These are phyloP conservation scores for Tamias sibiricus DNA, from an alignment of 2,113 vertebrate genomes.

Conservation along the genomic window DNA sequence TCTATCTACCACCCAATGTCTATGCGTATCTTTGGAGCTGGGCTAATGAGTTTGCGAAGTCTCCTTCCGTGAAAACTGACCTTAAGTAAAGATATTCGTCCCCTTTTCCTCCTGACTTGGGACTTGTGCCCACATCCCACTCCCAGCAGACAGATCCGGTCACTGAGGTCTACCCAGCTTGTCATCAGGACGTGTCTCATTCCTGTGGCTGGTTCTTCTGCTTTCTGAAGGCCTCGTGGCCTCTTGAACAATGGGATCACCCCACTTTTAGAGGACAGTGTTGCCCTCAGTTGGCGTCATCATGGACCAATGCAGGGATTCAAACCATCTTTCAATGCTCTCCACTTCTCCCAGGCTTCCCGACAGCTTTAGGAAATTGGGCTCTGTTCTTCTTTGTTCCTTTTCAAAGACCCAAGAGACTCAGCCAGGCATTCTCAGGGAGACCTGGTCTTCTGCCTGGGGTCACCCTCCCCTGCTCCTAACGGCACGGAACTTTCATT, in stretches of 20 bases:
- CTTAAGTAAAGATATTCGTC: neutral
- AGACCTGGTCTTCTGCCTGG: neutral
- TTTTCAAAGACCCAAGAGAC: neutral
- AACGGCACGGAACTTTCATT: neutral
- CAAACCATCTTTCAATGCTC: neutral
- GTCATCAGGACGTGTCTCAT: fast-evolving
- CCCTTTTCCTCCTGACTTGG: neutral
- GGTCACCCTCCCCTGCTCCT: neutral
- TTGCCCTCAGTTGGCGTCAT: neutral
- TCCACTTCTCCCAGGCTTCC: neutral
- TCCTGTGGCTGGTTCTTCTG: neutral
- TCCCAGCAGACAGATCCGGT: too few species aligned
- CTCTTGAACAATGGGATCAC: neutral
- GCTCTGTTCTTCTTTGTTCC: neutral
- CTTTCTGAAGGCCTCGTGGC: neutral
- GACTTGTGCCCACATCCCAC: neutral
- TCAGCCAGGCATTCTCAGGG: neutral
- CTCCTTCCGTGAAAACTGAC: neutral
- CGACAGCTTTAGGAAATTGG: neutral
- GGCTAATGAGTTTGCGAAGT: neutral
- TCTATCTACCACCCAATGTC: fast-evolving
- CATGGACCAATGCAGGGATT: fast-evolving
- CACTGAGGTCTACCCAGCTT: neutral
- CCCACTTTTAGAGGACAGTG: neutral
- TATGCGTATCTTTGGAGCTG: neutral